These are phyloP conservation scores for Myotis pilosus DNA, from an alignment of 2,797 vertebrate species.

Conservation along the genomic window DNA sequence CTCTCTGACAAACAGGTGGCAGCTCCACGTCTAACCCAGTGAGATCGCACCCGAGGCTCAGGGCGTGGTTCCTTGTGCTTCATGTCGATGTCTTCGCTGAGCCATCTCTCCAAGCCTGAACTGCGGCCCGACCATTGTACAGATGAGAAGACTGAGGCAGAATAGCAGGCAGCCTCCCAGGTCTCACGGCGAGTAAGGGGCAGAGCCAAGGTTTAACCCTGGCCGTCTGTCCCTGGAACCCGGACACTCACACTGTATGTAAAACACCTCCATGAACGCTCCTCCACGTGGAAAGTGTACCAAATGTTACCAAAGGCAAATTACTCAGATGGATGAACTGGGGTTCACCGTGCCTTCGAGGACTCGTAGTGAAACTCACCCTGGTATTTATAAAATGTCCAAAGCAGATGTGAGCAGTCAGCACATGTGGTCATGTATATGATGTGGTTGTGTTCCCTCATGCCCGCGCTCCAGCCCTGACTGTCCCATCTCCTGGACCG, in stretches of 20 bases:
- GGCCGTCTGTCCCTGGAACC: neutral
- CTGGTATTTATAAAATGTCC: neutral
- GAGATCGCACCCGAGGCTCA: too few relatives aligned
- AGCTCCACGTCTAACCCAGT: neutral
- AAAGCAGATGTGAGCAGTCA: neutral
- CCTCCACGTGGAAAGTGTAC: neutral
- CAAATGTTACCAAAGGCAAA: neutral
- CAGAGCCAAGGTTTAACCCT: neutral
- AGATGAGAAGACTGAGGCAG: neutral
- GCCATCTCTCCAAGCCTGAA: neutral
- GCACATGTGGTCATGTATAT: fast-evolving
- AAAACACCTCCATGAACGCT: neutral
- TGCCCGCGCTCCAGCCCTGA: neutral
- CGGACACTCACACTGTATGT: too few relatives aligned
- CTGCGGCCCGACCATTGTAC: neutral
- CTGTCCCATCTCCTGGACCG: neutral
- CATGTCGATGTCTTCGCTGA: too few relatives aligned
- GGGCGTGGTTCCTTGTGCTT: neutral
- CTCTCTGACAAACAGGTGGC: neutral
- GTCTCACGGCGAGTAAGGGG: neutral
- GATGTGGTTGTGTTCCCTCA: neutral
- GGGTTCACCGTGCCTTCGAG: neutral
- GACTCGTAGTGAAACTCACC: neutral
- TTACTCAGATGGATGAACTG: neutral
- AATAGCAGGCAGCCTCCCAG: neutral